phyloP scores from a whole-genome alignment of 2,113 vertebrate species.

The Podocnemis expansa region DNA sequence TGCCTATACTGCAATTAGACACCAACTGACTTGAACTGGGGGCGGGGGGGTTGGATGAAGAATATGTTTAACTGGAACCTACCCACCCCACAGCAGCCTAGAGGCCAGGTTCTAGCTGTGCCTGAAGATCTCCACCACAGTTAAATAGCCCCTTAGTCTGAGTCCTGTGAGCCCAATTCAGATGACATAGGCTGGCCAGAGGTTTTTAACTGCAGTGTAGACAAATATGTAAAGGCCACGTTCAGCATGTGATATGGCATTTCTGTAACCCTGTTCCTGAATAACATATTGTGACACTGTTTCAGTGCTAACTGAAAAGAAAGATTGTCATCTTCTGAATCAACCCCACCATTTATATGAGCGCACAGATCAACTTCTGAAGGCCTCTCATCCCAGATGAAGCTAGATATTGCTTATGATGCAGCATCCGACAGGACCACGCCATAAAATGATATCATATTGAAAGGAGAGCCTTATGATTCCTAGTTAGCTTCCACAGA shows the following conservation, averaged over 20 bases:
- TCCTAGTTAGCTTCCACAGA: not conserved
- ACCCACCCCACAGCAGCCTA: not conserved
- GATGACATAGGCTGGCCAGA: not conserved
- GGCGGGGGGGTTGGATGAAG: not conserved
- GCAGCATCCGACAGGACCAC: not conserved
- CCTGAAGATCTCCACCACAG: not conserved
- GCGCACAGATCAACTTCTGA: not conserved
- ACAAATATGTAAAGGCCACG: not conserved
- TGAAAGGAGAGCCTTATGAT: not conserved
- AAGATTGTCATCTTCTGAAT: not conserved
- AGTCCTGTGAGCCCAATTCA: not conserved
- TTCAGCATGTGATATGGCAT: not conserved
- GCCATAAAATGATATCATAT: not conserved
- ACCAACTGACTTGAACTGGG: accelerated
- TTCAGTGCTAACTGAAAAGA: not conserved
- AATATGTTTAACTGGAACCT: not conserved
- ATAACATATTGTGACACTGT: not conserved
- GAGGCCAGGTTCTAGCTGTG: not conserved
- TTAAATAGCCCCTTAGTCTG: not conserved
- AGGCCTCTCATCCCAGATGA: not conserved
- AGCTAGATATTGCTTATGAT: not conserved
- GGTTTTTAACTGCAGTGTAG: not conserved
- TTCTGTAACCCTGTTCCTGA: not conserved
- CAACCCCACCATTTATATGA: not conserved
- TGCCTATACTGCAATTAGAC: not conserved